Conservation (phyloP, 2,888 invertebrate genomes). For the Ditula angustiorana region DNA sequence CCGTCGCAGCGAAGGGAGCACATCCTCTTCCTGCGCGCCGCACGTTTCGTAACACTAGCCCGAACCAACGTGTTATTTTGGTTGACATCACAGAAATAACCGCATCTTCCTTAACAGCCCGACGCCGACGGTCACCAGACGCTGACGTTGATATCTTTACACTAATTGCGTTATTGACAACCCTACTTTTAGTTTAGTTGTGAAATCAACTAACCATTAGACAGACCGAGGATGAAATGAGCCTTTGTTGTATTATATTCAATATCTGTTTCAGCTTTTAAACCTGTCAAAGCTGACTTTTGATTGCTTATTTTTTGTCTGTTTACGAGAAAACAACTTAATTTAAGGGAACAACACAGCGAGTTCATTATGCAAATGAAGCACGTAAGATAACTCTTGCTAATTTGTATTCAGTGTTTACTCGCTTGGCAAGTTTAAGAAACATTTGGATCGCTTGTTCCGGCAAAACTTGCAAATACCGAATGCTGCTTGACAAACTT, state of each 20-base stretch:
- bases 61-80: constrained; percentile 76
- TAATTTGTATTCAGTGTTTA: constrained; percentile 65
- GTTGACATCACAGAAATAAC: constrained; percentile 84
- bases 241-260: not conserved
- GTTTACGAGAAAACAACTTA: constrained; percentile 36
- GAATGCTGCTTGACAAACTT: not conserved
- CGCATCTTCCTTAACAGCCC: constrained; percentile 73
- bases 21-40: constrained; percentile 78
- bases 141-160: constrained; percentile 81
- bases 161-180: constrained; percentile 84
- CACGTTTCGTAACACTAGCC: constrained; percentile 77
- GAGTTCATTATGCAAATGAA: constrained; percentile 63
- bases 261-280: not conserved
- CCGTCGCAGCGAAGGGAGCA: constrained; percentile 54
- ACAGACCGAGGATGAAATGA: constrained; percentile 41
- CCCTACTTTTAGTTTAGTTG: constrained; percentile 68
- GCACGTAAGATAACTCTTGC: constrained; percentile 55
- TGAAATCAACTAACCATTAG: constrained; percentile 54
- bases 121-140: constrained; percentile 66
- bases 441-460: constrained; percentile 42
- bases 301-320: not conserved
- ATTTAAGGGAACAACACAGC: constrained; percentile 48
- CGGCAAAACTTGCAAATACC: constrained; percentile 30
- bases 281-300: not conserved
- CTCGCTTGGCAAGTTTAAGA: constrained; percentile 53